A percentile compares a stretch with the other conserved stretches of the same genome.
phyloP scores from a whole-genome alignment of 2,888 invertebrate genomes.

The Loripinus fragilis region DNA sequence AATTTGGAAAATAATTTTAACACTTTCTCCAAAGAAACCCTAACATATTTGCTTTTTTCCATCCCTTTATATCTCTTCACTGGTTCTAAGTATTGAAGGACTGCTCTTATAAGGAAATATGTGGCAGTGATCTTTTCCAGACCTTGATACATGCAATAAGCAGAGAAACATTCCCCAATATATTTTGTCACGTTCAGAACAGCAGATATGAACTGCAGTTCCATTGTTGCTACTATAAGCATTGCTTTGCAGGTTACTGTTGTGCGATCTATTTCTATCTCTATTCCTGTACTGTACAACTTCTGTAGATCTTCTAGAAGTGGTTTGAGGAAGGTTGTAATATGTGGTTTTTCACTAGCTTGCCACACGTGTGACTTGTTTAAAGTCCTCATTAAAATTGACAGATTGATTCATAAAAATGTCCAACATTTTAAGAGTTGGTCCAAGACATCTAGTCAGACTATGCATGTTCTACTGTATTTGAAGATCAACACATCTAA shows the following conservation, averaged over 20 bases:
- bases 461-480: too few species aligned
- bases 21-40: constrained; percentile 44
- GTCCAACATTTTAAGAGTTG: too few species aligned
- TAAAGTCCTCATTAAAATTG: too few species aligned
- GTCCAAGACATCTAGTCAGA: too few species aligned
- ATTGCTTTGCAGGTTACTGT: constrained; percentile 32
- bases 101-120: constrained; percentile 21
- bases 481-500: too few species aligned
- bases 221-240: constrained; percentile 49
- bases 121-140: constrained; percentile 49
- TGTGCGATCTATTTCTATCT: neutral
- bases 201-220: constrained; percentile 50
- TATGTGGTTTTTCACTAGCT: constrained; percentile 48
- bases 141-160: constrained; percentile 39
- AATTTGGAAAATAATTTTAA: constrained; percentile 38
- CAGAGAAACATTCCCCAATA: constrained; percentile 49
- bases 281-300: constrained; percentile 31
- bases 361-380: too few species aligned
- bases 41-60: constrained; percentile 25
- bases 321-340: constrained; percentile 47
- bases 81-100: constrained; percentile 18
- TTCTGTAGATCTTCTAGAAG: constrained; percentile 36
- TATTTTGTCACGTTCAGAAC: constrained; percentile 52
- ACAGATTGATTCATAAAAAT: too few species aligned
- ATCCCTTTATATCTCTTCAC: constrained; percentile 22